phyloP scores from a whole-genome alignment of 2,888 invertebrate species.

The Zonitis immaculata region DNA sequence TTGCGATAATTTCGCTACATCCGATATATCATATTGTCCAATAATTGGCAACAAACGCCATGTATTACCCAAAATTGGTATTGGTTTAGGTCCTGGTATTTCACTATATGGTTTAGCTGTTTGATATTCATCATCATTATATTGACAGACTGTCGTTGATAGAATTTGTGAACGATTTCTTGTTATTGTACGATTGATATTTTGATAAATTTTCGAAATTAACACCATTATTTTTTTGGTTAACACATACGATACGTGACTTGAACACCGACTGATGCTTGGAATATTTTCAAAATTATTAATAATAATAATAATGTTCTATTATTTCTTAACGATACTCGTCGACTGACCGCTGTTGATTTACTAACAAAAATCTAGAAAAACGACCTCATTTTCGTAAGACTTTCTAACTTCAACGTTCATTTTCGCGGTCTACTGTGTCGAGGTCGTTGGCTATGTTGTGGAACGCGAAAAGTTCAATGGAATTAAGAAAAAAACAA shows the following conservation, averaged over 20 bases:
- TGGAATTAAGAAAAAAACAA: not conserved
- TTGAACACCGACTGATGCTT: too few relatives aligned
- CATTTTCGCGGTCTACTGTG: not conserved
- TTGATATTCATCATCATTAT: slow-evolving; percentile 39
- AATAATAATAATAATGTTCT: not conserved
- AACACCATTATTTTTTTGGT: too few relatives aligned
- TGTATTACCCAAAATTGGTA: slow-evolving; percentile 76
- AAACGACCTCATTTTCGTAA: slow-evolving; percentile 1
- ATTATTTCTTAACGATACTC: not conserved
- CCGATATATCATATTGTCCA: slow-evolving; percentile 35
- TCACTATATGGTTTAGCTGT: slow-evolving; percentile 64
- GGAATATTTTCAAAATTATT: too few relatives aligned
- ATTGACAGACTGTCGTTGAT: slow-evolving; percentile 21
- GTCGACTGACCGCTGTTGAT: not conserved
- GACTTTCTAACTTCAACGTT: not conserved
- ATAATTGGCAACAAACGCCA: slow-evolving; percentile 56
- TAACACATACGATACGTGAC: too few relatives aligned
- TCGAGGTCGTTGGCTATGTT: not conserved
- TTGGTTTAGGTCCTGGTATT: slow-evolving; percentile 74
- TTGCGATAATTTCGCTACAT: slow-evolving; percentile 62
- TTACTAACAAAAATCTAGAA: not conserved
- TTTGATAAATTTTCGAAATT: slow-evolving; percentile 8
- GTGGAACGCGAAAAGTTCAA: not conserved
- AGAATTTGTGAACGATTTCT: slow-evolving; percentile 10
- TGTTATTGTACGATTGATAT: slow-evolving; percentile 3